Percentiles rank a stretch among this genome's conserved stretches.
phyloP scores from a whole-genome alignment of 2,797 vertebrate genomes.

The Anguilla obscura region DNA sequence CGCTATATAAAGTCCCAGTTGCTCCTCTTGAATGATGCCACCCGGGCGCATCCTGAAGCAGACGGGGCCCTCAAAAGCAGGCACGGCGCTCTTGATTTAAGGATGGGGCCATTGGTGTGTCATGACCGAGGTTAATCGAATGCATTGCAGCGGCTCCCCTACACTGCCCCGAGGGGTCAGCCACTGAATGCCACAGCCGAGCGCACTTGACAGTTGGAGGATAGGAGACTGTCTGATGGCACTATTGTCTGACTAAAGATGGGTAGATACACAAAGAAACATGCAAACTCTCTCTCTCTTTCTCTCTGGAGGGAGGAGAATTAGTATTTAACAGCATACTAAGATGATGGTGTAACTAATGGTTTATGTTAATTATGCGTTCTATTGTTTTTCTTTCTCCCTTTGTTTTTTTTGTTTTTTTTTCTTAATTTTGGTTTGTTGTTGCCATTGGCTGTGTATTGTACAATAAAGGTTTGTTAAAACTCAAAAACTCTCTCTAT shows the following conservation, averaged over 20 bases:
- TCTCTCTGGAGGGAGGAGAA: too few species aligned
- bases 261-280: background rate
- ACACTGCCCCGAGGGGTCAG: background rate
- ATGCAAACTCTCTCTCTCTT: background rate
- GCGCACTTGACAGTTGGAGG: background rate
- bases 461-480: too few species aligned
- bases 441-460: too few species aligned
- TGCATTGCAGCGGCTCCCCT: background rate
- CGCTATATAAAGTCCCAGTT: background rate
- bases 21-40: background rate
- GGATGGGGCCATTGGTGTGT: background rate
- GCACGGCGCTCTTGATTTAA: background rate
- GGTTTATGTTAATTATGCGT: too few species aligned
- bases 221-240: background rate
- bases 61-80: background rate
- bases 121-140: background rate
- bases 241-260: background rate
- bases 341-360: too few species aligned
- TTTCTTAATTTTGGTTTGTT: too few species aligned
- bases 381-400: too few species aligned
- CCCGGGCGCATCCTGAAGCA: background rate
- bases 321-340: too few species aligned
- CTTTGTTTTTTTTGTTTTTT: too few species aligned
- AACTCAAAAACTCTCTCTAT: too few species aligned
- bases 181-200: background rate